Conservation (phyloP, 2,888 invertebrate species). For the Deilephila elpenor region DNA sequence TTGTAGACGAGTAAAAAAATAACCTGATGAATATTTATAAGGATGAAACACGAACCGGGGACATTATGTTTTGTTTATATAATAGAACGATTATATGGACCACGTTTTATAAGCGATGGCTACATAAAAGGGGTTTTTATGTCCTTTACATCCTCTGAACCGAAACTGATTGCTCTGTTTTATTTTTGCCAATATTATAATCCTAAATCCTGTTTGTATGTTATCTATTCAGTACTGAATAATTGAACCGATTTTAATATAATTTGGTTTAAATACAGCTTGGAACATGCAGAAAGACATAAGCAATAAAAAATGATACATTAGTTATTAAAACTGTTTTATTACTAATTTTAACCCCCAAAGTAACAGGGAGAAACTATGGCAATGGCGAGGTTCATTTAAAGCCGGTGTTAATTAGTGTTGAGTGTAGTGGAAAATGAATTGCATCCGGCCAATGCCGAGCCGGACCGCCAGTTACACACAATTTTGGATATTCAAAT, state of each 20-base stretch:
- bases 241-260: no score
- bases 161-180: neutral
- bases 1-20: constrained; percentile 23
- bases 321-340: no score
- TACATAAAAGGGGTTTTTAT: constrained; percentile 7
- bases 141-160: neutral
- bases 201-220: no score
- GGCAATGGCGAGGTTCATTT: neutral
- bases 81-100: constrained; percentile 28
- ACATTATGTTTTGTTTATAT: constrained; percentile 31
- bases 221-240: no score
- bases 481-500: no score
- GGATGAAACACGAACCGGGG: neutral
- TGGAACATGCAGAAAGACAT: no score
- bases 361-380: no score
- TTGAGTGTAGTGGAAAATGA: neutral
- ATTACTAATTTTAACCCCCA: no score
- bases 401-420: neutral
- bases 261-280: no score
- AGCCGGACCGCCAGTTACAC: neutral
- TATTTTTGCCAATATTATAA: neutral
- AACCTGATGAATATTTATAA: constrained; percentile 26
- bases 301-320: no score
- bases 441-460: neutral
- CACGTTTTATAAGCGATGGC: no score